A percentile compares a stretch with the other conserved stretches of the same genome.
These are phyloP conservation scores for Acrossocheilus fasciatus DNA, from an alignment of 2,797 vertebrate species.

Conservation along the genomic window DNA sequence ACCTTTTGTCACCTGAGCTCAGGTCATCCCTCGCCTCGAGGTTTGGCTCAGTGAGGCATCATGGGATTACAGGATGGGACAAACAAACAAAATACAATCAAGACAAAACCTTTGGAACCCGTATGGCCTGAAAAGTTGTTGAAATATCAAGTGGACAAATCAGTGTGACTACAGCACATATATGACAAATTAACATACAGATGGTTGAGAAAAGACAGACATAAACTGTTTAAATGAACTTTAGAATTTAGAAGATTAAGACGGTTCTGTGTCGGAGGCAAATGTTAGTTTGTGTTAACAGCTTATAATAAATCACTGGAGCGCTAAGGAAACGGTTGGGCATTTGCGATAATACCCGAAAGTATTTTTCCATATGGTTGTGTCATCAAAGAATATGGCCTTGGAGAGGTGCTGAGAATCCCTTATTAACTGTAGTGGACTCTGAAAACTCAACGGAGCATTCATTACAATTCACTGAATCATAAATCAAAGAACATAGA, in stretches of 20 bases:
- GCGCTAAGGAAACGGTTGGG: slow-evolving; percentile 20
- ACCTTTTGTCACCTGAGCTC: slow-evolving; percentile 70
- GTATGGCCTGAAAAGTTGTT: not conserved
- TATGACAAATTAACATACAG: not conserved
- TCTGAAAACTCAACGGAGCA: slow-evolving; percentile 26
- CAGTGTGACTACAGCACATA: not conserved
- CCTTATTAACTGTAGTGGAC: slow-evolving; percentile 45
- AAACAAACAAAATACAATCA: slow-evolving; percentile 29
- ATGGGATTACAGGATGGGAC: slow-evolving; percentile 70
- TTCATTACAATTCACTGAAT: slow-evolving; percentile 6
- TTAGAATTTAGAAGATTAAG: slow-evolving; percentile 22
- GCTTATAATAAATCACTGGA: slow-evolving; percentile 49
- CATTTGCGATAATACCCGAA: slow-evolving; percentile 40
- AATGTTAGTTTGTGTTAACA: slow-evolving; percentile 44
- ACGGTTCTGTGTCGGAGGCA: slow-evolving; percentile 1
- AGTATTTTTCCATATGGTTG: slow-evolving; percentile 58
- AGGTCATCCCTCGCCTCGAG: slow-evolving; percentile 69
- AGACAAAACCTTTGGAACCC: slow-evolving; percentile 4
- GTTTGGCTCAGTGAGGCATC: slow-evolving; percentile 58
- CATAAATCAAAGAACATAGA: slow-evolving; percentile 13
- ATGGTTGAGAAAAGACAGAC: not conserved
- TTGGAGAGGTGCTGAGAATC: slow-evolving; percentile 48
- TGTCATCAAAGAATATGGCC: slow-evolving; percentile 45
- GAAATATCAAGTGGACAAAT: not conserved
- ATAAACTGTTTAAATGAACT: slow-evolving; percentile 20